Conservation (phyloP, 2,888 invertebrate species). For the Pollenia griseotomentosa region DNA sequence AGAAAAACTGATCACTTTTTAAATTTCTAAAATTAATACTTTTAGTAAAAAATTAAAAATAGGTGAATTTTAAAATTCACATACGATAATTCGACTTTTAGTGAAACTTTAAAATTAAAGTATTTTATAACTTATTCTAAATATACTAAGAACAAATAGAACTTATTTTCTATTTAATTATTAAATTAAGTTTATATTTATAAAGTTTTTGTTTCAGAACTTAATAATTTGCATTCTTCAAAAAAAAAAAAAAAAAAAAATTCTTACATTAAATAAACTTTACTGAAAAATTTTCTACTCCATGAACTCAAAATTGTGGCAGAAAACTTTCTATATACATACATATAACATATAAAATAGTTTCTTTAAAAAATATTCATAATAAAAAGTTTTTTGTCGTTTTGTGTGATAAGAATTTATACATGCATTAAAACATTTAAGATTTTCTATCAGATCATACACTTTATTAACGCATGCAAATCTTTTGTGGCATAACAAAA, state of each 20-base stretch:
- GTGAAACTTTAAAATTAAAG: too few relatives aligned
- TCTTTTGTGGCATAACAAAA: conserved; percentile 36
- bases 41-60: too few relatives aligned
- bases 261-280: neutral
- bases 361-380: conserved; percentile 42
- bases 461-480: conserved; percentile 67
- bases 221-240: neutral
- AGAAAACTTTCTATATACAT: neutral
- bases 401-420: conserved; percentile 48
- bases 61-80: too few relatives aligned
- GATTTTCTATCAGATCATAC: conserved; percentile 62
- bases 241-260: neutral
- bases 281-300: neutral
- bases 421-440: conserved; percentile 65
- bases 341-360: neutral
- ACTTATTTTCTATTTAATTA: conserved; percentile 1
- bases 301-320: neutral
- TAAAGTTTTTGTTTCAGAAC: neutral
- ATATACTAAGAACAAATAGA: neutral
- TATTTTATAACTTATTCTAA: too few relatives aligned
- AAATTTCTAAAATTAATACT: too few relatives aligned
- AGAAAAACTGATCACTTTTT: too few relatives aligned
- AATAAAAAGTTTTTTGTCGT: conserved; percentile 54
- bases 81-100: too few relatives aligned
- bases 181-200: neutral